Base-by-base conservation (phyloP, 2,888 invertebrate species). In the Drosophila barbarae region DNA sequence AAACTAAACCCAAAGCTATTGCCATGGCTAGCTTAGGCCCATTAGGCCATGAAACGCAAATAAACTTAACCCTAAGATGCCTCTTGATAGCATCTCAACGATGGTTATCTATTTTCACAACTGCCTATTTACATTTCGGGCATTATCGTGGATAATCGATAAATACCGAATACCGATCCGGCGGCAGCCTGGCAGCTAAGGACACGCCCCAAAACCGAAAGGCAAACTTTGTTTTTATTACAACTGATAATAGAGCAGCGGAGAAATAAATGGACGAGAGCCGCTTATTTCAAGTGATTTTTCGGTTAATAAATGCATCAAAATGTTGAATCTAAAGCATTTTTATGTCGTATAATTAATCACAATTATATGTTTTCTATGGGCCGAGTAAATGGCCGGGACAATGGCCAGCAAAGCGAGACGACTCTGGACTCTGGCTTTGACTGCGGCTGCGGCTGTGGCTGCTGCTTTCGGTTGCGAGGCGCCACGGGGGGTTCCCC, bases 301-400 rank as follows among this genome's bases (percentile, higher is more conserved):
- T 79, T 84, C 72, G 81, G 74, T 77, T 82, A 71, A 84, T 84
- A 84, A 82, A 81, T 81, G 83, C 82, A 84, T 76, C 82, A 82
- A 79, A 81, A 75, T 78, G 82, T 70, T 84, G 75, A 70, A 81
- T 79, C 84, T 83, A 80, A 78, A 76, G 77, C 76, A 84, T 78
- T 82, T 81, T 81, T 82, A 81, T 81, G 81, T 82, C 71, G 75
- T 79, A 82, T 81, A 84, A 82, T 82, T 84, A 83, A 82, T 82
- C 85, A 82, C 85, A 82, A 82, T 82, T 82, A 82, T 83, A 84
- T 82, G 77, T 84, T 77, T 77, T 84, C 80, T 76, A 79, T 78
- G 74, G 73, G 44, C 72, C 78, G 36, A 76, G 73, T 78, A 78
- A 81, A 81, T 74, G 76, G 71, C 71, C 70, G 77, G 71, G 58